phyloP scores from a whole-genome alignment of 2,797 vertebrate species.

The Allobates femoralis region DNA sequence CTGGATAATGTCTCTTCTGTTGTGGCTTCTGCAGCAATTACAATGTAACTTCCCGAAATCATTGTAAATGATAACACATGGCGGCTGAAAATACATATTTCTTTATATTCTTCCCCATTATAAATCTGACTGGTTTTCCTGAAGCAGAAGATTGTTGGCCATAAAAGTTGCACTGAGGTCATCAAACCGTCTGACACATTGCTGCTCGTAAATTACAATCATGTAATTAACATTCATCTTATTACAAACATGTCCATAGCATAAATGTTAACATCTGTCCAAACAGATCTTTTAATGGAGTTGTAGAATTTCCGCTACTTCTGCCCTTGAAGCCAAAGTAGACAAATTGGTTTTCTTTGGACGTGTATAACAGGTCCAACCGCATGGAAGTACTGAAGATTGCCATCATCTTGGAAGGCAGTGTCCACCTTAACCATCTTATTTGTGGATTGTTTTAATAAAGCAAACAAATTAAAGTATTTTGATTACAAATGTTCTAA shows the following conservation, averaged over 20 bases:
- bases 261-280: not conserved
- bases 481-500: not conserved
- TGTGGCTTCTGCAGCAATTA: slow-evolving; percentile 6
- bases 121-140: slow-evolving; percentile 24
- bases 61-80: not conserved
- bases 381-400: not conserved
- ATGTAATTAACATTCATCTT: not conserved
- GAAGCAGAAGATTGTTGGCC: not conserved
- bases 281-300: slow-evolving; percentile 2
- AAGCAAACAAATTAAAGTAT: not conserved
- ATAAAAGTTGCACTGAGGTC: not conserved
- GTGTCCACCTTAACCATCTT: too few relatives aligned
- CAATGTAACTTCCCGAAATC: not conserved
- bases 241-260: not conserved
- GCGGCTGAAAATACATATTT: not conserved
- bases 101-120: not conserved
- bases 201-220: slow-evolving; percentile 1
- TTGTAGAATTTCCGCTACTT: not conserved
- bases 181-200: slow-evolving; percentile 7
- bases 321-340: slow-evolving; percentile 9
- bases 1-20: not conserved
- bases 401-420: not conserved
- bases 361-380: not conserved
- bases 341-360: slow-evolving; percentile 1
- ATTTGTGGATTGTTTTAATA: too few relatives aligned